These are phyloP conservation scores for Canis aureus DNA, from an alignment of 2,113 vertebrate genomes.

Conservation along the genomic window DNA sequence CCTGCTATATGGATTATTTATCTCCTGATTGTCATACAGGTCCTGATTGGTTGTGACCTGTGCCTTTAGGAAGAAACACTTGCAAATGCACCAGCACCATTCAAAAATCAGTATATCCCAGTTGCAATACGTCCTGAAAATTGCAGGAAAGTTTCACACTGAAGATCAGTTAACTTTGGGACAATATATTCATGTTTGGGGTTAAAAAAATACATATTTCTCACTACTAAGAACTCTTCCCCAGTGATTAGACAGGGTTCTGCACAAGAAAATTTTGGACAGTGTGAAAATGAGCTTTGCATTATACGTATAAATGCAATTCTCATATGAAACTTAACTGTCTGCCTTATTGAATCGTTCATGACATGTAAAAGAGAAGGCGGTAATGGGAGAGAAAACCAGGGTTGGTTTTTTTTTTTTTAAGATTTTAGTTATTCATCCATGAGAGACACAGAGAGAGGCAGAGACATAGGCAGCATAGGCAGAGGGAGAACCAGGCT, in stretches of 20 bases:
- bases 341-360: constrained; percentile 79
- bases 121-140: not conserved
- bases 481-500: too few relatives aligned
- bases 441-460: too few relatives aligned
- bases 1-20: constrained; percentile 14
- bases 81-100: constrained; percentile 43
- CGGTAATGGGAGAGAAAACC: constrained; percentile 49
- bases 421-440: too few relatives aligned
- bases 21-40: not conserved
- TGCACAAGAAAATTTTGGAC: constrained; percentile 68
- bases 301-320: constrained; percentile 63
- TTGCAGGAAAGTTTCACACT: constrained; percentile 18
- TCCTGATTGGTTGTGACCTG: constrained; percentile 65
- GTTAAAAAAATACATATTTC: constrained; percentile 44
- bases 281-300: constrained; percentile 76
- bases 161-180: constrained; percentile 42
- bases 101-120: not conserved
- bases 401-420: too few relatives aligned
- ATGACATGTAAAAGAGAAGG: constrained; percentile 71
- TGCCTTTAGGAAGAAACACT: constrained; percentile 67
- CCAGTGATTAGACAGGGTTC: constrained; percentile 76
- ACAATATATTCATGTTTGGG: constrained; percentile 12
- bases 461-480: too few relatives aligned
- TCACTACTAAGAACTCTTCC: not conserved
- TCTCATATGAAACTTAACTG: constrained; percentile 75